Evolutionary conservation across 2,888 invertebrate species (phyloP).

Genomic region (Andrena camellia): DNA sequence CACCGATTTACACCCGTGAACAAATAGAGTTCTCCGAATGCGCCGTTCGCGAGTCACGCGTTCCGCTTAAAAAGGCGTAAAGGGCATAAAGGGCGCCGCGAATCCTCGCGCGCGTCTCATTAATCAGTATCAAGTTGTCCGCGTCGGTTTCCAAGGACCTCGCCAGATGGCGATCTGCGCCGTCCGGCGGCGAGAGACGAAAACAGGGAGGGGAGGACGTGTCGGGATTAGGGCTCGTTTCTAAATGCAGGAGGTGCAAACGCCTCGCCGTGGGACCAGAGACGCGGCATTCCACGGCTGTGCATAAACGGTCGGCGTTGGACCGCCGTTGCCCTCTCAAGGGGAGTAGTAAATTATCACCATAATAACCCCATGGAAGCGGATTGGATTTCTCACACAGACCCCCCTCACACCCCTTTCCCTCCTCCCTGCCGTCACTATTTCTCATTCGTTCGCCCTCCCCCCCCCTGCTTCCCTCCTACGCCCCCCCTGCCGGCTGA

Average conservation of each 20-base stretch:
- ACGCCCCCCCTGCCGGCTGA: slow-evolving; percentile 34
- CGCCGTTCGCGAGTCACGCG: neutral
- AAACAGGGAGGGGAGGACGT: slow-evolving; percentile 7
- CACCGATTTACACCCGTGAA: neutral
- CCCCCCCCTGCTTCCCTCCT: slow-evolving; percentile 50
- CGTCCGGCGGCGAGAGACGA: neutral
- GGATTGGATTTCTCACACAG: slow-evolving; percentile 83
- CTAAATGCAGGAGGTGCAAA: slow-evolving; percentile 68
- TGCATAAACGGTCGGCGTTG: slow-evolving; percentile 74
- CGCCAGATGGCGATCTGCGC: slow-evolving; percentile 9
- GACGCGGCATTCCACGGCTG: slow-evolving; percentile 72
- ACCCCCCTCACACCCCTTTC: slow-evolving; percentile 55
- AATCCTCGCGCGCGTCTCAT: slow-evolving; percentile 33
- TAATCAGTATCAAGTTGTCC: slow-evolving; percentile 50
- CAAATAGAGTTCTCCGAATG: neutral
- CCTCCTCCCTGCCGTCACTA: slow-evolving; percentile 40
- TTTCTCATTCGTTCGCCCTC: slow-evolving; percentile 50
- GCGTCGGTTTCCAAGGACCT: slow-evolving; percentile 5
- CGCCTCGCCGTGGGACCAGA: slow-evolving; percentile 74
- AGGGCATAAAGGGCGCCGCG: slow-evolving; percentile 3
- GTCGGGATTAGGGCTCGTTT: slow-evolving; percentile 64
- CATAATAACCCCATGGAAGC: slow-evolving; percentile 81
- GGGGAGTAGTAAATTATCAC: slow-evolving; percentile 82
- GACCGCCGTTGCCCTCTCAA: slow-evolving; percentile 70
- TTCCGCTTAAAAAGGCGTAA: slow-evolving; percentile 4